These are phyloP conservation scores for Ammospiza caudacuta DNA, from an alignment of 2,113 vertebrate species.

Conservation along the genomic window DNA sequence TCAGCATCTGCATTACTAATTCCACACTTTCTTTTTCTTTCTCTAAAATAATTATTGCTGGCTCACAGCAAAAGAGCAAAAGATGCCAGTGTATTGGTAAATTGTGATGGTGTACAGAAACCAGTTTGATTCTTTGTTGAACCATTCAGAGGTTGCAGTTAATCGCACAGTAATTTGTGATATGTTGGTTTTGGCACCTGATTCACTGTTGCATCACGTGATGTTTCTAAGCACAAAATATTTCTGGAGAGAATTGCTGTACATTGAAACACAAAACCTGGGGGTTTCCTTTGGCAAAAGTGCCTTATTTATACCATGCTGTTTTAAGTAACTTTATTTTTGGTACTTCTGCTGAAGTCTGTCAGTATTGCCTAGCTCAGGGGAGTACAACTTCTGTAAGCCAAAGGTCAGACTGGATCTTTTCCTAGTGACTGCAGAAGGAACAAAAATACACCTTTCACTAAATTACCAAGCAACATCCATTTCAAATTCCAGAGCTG, in stretches of 20 bases:
- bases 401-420: background rate
- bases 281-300: background rate
- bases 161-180: background rate
- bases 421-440: background rate
- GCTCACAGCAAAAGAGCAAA: slow-evolving; percentile 65
- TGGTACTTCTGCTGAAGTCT: background rate
- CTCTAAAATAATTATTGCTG: slow-evolving; percentile 73
- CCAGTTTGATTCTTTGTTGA: slow-evolving; percentile 80
- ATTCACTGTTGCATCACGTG: background rate
- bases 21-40: slow-evolving; percentile 77
- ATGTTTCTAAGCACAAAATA: background rate
- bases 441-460: background rate
- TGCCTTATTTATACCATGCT: background rate
- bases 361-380: background rate
- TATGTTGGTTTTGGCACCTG: slow-evolving; percentile 15
- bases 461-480: background rate
- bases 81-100: slow-evolving; percentile 32
- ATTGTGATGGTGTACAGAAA: slow-evolving; percentile 21
- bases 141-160: slow-evolving; percentile 35
- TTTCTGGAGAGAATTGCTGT: background rate
- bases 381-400: slow-evolving; percentile 15
- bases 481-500: background rate
- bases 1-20: slow-evolving; percentile 91
- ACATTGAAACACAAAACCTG: background rate
- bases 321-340: background rate